Percentiles rank a stretch among this genome's conserved stretches.
These are phyloP conservation scores for Leptura quadrifasciata DNA, from an alignment of 2,888 invertebrate species.

Conservation along the genomic window DNA sequence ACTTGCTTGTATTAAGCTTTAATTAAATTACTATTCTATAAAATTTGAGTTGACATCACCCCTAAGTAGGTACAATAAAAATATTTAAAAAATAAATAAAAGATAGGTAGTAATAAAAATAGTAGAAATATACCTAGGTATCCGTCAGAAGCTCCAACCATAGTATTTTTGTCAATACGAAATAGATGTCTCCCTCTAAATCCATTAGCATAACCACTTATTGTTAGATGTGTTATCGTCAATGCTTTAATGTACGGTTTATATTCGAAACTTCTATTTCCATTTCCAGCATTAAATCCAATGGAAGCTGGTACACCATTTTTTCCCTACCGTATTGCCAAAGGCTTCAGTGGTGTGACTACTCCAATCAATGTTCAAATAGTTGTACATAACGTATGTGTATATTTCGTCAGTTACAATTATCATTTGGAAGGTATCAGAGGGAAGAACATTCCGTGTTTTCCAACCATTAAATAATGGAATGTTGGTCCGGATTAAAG, in stretches of 20 bases:
- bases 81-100: too few species aligned
- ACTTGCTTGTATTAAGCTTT: too few species aligned
- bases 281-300: slow-evolving; percentile 98
- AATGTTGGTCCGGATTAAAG: too few species aligned
- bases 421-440: slow-evolving; percentile 97
- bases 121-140: slow-evolving; percentile 81
- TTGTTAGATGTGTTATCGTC: slow-evolving; percentile 87
- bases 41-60: too few species aligned
- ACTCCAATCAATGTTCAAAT: slow-evolving; percentile 92
- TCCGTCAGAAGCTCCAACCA: slow-evolving; percentile 94
- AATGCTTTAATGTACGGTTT: slow-evolving; percentile 92
- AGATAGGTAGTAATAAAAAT: too few species aligned
- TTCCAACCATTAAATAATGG: too few species aligned
- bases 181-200: slow-evolving; percentile 95
- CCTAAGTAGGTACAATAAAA: too few species aligned
- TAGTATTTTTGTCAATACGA: slow-evolving; percentile 94
- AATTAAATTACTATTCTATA: too few species aligned
- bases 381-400: slow-evolving; percentile 97
- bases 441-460: too few species aligned
- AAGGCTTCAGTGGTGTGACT: slow-evolving; percentile 94
- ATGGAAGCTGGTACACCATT: slow-evolving; percentile 92
- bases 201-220: slow-evolving; percentile 90
- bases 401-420: slow-evolving; percentile 94
- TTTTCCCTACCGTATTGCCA: slow-evolving; percentile 90
- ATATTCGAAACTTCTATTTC: slow-evolving; percentile 92